phyloP scores from a whole-genome alignment of 2,888 invertebrate species.

The Orthosia gothica region DNA sequence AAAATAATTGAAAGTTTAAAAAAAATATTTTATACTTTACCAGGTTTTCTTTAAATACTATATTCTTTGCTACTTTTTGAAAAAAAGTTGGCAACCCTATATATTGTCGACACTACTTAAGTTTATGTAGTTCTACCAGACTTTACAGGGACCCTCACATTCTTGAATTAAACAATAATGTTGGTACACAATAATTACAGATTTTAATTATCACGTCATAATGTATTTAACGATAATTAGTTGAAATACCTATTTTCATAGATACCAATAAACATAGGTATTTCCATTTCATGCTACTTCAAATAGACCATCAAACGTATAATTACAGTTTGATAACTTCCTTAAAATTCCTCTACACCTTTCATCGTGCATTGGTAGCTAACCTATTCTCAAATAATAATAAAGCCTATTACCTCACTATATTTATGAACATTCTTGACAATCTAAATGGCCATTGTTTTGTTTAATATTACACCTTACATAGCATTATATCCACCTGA shows the following conservation, averaged over 20 bases:
- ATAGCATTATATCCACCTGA: constrained; percentile 38
- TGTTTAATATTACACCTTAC: constrained; percentile 38
- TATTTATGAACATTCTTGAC: constrained; percentile 68
- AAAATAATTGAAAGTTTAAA: too few species aligned
- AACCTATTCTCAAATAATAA: constrained; percentile 14
- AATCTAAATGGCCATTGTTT: constrained; percentile 41
- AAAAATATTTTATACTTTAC: too few species aligned
- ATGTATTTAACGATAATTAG: too few species aligned
- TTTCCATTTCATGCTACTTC: not conserved
- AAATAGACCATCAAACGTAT: not conserved
- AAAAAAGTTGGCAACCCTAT: too few species aligned
- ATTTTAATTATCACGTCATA: not conserved
- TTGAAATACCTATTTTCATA: not conserved
- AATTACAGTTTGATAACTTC: constrained; percentile 12
- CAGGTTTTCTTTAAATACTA: too few species aligned
- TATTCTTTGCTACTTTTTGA: too few species aligned
- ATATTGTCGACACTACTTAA: not conserved
- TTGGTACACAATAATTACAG: not conserved
- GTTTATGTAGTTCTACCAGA: not conserved
- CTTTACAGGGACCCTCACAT: not conserved
- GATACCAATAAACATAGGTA: not conserved
- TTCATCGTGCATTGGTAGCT: constrained; percentile 5
- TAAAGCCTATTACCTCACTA: constrained; percentile 24
- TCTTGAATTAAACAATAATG: not conserved
- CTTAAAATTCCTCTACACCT: constrained; percentile 11